Base-by-base conservation (phyloP, 2,113 vertebrate genomes). In the Seriola quinqueradiata region DNA sequence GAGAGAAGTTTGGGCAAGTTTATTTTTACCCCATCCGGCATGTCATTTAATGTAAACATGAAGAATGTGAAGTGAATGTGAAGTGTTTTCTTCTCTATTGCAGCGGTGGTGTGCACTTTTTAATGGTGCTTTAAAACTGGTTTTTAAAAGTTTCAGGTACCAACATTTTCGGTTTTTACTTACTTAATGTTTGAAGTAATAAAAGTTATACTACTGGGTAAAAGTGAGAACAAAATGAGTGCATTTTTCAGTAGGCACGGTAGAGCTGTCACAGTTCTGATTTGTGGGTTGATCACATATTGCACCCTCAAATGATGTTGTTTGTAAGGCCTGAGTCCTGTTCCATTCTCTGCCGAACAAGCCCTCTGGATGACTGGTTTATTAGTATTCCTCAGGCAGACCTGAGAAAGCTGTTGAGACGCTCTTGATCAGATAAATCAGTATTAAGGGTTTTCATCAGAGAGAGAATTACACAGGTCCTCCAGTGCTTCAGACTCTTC, bases 341-440 rank as follows among this genome's bases (percentile, higher is more conserved):
- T 34, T 77, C 63, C 36, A n/a, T 13, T 67, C 71, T 66, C 63
- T 12, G 38, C 55, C 2, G 16, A 82, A 70, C n/a, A 14, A 54
- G 68, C 32, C 55, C 65, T 48, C 25, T 68, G 42, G 3, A 42
- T 82, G 60, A 82, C 66, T 32, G 48, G 13, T 84, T 81, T 87
- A 92, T 93, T 92, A 92, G 89, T 91, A 93, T 93, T 92, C 92
- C 57, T 81, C 52, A n/a, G 68, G 88, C 88, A 81, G 73, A 81
- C 75, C 70, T 5, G 36, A 67, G 66, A 77, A 88, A 77, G 86
- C 85, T 87, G 87, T 84, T 80, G 86, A 91, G 86, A 85, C 69
- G 19, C 82, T 87, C 83, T 84, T 89, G 88, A 90, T 92, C 85
- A 89, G 85, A 90, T 93, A 83, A 92, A 91, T 91, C 85, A 88